A percentile compares a stretch with the other conserved stretches of the same genome.
Conservation (phyloP, 2,113 vertebrate species). For the Mus musculus region DNA sequence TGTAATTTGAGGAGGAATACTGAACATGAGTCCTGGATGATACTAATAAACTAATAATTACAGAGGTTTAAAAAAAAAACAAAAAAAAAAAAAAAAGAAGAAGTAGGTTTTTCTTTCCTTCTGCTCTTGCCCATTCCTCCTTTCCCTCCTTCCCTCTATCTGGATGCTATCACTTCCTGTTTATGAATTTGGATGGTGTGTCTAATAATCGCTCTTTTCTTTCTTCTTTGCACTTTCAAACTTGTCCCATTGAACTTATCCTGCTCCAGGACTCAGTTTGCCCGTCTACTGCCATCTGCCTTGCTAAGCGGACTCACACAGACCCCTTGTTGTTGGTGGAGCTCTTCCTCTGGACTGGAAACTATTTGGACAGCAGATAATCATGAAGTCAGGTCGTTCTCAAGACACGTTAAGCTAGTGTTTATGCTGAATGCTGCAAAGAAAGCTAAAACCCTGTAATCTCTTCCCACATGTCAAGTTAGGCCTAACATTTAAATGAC, state of each 20-base stretch:
- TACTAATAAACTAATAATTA: too few species aligned
- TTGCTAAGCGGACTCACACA: constrained; percentile 30
- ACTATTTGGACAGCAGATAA: background rate
- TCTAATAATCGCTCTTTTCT: background rate
- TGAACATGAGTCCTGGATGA: too few species aligned
- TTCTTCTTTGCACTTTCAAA: background rate
- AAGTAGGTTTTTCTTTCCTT: background rate
- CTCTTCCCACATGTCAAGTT: background rate
- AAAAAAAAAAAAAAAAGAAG: too few species aligned
- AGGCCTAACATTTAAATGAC: background rate
- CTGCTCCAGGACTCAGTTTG: background rate
- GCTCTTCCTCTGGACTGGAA: background rate
- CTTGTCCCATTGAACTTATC: background rate
- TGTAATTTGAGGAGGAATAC: too few species aligned
- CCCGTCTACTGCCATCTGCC: background rate
- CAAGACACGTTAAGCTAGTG: background rate
- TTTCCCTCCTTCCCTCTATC: background rate
- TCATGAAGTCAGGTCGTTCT: background rate
- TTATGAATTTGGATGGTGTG: background rate
- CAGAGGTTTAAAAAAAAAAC: too few species aligned
- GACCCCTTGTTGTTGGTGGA: background rate
- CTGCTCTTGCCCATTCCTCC: background rate
- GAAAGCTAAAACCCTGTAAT: background rate
- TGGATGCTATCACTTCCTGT: background rate
- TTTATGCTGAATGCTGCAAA: background rate